phyloP scores from a whole-genome alignment of 2,797 vertebrate genomes.

The Poeciliopsis turneri region DNA sequence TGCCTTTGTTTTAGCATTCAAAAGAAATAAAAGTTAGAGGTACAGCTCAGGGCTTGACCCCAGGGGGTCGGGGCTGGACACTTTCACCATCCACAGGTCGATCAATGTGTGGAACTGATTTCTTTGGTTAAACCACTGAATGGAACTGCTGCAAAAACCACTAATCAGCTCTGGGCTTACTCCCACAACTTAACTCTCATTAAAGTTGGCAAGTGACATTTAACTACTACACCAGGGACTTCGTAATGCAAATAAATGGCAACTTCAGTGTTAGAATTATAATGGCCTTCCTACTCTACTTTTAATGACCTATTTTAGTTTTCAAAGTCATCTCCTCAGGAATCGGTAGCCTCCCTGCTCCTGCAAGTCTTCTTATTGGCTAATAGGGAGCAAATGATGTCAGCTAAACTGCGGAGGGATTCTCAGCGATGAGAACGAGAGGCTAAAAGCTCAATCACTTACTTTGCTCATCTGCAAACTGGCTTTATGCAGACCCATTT shows the following conservation, averaged over 20 bases:
- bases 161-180: slow-evolving; percentile 71
- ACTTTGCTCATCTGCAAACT: slow-evolving; percentile 58
- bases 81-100: slow-evolving; percentile 42
- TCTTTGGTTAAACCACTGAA: slow-evolving; percentile 53
- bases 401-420: slow-evolving; percentile 54
- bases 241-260: slow-evolving; percentile 78
- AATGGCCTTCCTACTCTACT: slow-evolving; percentile 76
- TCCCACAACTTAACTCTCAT: slow-evolving; percentile 74
- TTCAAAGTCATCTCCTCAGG: slow-evolving; percentile 78
- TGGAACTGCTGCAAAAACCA: slow-evolving; percentile 60
- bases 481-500: slow-evolving; percentile 63
- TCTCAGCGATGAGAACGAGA: slow-evolving; percentile 43
- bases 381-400: slow-evolving; percentile 75
- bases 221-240: slow-evolving; percentile 72
- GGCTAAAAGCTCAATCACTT: slow-evolving; percentile 70
- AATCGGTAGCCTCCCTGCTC: slow-evolving; percentile 56
- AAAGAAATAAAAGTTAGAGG: slow-evolving; percentile 47
- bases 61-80: slow-evolving; percentile 27
- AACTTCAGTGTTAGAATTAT: slow-evolving; percentile 75
- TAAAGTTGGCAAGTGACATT: slow-evolving; percentile 81
- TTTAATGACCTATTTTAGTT: slow-evolving; percentile 82
- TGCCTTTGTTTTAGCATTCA: slow-evolving; percentile 38
- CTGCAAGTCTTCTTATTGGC: slow-evolving; percentile 68
- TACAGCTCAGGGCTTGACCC: slow-evolving; percentile 24
- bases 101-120: slow-evolving; percentile 56